Conservation (phyloP, 2,113 vertebrate genomes). For the Odocoileus virginianus region DNA sequence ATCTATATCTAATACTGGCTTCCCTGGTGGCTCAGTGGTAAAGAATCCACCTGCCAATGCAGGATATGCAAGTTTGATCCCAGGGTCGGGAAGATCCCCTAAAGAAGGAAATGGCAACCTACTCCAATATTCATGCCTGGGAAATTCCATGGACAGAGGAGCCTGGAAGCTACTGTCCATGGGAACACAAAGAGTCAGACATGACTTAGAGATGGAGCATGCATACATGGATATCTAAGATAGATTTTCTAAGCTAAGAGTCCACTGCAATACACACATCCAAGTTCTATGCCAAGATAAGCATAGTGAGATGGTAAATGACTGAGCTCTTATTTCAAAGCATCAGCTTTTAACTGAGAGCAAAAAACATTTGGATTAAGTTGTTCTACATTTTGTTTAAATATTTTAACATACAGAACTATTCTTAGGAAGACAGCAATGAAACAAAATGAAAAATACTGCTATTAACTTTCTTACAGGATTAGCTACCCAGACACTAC, state of each 20-base stretch:
- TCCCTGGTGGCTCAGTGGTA: background rate
- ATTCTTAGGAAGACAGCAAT: background rate
- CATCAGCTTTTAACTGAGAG: constrained; percentile 18
- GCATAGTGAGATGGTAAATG: background rate
- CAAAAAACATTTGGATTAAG: background rate
- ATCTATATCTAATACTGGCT: background rate
- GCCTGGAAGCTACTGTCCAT: background rate
- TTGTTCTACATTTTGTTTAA: background rate
- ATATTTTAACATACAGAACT: background rate
- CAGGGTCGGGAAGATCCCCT: background rate
- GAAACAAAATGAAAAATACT: background rate
- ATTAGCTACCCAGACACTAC: background rate
- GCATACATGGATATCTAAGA: background rate
- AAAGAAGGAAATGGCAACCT: background rate
- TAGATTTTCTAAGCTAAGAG: background rate
- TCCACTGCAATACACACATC: background rate
- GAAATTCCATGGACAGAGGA: background rate
- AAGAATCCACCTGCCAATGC: background rate
- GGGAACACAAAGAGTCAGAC: background rate
- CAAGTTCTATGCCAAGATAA: background rate
- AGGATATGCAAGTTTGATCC: background rate
- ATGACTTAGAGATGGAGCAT: background rate
- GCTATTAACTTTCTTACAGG: background rate
- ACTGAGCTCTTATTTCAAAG: background rate
- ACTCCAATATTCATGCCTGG: background rate